Base-by-base conservation (phyloP, 2,797 vertebrate species). In the Scomberomorus guttatus region DNA sequence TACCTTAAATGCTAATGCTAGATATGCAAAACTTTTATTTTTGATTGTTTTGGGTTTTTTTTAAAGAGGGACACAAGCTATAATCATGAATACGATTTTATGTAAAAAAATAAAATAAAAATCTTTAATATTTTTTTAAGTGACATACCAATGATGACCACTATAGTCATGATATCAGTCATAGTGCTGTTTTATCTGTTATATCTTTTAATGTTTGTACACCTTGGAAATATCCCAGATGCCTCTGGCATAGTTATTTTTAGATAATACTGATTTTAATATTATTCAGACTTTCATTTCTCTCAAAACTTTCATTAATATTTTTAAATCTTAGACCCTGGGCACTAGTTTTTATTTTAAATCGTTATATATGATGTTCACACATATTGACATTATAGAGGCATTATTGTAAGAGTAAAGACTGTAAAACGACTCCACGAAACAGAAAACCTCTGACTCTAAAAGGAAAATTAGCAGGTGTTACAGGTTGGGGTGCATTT, bases 1-100 rank as follows among this genome's bases (percentile, higher is more conserved):
- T 99, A 99, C 98, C 98, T 99, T 99, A 99, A 99, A 99, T 96
- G 97, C 98, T 98, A 97, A 99, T 4, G 96, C 97, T 97, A 96
- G 96, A 98, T 98, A 98, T 98, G 98, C 98, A 98, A 98, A 98
- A 97, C 95, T 91, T 96, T 96, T 95, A 93, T 95, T 96, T 97
- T 96, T 93, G 88, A 95, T 96, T 95, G 46, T 50, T 50, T 18
- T 13, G 46, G 46, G 92, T 95, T 97, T 96, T 97, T 95, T 95
- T 57, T 57, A 9, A 96, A 96, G 95, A 96, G 96, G 97, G 96
- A 97, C 96, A 95, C 96, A 96, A 96, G 95, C 95, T 97, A 95
- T 97, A 96, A 96, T 96, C 88, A 92, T 72, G 64, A 85, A 83
- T 84, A 90, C 78, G 72, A 83, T 96, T 96, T 96, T 96, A 95